phyloP scores from a whole-genome alignment of 64 coral and sea anemone species.

The Orbicella faveolata region DNA sequence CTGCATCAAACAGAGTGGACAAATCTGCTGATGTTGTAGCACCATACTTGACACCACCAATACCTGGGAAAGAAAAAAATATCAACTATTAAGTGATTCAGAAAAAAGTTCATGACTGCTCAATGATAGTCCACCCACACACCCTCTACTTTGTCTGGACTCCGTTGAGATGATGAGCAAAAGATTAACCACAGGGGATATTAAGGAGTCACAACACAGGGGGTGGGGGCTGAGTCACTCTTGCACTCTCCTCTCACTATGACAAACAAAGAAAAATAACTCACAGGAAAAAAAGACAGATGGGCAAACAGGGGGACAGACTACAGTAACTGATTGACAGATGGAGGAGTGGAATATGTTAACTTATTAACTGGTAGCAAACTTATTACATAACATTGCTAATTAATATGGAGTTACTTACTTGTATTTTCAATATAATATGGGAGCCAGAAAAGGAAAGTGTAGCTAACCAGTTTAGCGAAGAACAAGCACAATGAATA shows the following conservation, averaged over 20 bases:
- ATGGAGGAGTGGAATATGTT: too few species aligned
- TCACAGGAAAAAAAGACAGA: too few species aligned
- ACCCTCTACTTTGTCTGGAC: too few species aligned
- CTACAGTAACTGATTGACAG: too few species aligned
- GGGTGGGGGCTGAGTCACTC: too few species aligned
- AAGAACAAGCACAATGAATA: constrained; percentile 96
- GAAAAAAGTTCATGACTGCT: neutral
- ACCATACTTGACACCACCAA: constrained; percentile 69
- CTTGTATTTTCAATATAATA: constrained; percentile 91
- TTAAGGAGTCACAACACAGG: too few species aligned
- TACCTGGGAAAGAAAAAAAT: constrained; percentile 45
- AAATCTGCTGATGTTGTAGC: constrained; percentile 80
- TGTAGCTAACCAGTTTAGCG: constrained; percentile 98
- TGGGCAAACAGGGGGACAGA: too few species aligned
- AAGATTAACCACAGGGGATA: too few species aligned
- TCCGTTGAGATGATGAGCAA: too few species aligned
- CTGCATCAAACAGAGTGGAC: constrained; percentile 89
- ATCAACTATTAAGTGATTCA: neutral
- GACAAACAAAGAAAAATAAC: too few species aligned
- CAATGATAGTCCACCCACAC: neutral
- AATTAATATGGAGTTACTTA: constrained; percentile 20
- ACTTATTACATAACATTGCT: too few species aligned
- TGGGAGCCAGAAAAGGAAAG: constrained; percentile 95
- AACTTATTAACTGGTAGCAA: neutral
- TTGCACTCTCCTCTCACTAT: too few species aligned